Evolutionary conservation across 2,888 invertebrate genomes (phyloP), one percentile per base, ranked within the genome.

Genomic region (Dynastes maya): DNA sequence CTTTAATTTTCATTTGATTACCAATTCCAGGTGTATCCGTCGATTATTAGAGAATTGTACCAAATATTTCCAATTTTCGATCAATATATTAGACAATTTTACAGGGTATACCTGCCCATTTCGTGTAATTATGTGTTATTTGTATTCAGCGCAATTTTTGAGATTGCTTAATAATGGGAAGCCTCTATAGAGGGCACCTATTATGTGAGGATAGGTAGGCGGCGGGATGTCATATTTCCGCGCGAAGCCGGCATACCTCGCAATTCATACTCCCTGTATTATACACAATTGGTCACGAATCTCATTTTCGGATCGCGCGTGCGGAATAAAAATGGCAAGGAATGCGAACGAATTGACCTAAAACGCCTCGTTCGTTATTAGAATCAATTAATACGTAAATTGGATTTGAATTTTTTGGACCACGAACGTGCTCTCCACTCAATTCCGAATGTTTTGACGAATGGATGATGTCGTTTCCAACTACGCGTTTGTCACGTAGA

Each of bases 231-330:
- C 63, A 63, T 63, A 32, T 11, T 63, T 63, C 63, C 63, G n/a
- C 32, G 29, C 1, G 11, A 63, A 5, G n/a, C 16, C 22, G 2
- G 63, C 8, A 27, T 29, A 63, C 13, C 55, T 55, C n/a, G 55
- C 27, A 63, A 29, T 63, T 63, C 63, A 29, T 29, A 63, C 51
- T 27, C 16, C 68, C 32, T 51, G 29, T 68, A 68, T 51, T 68
- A 27, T 68, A 77, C 77, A 80, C 81, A 81, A 82, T 81, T 82
- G 81, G 82, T 81, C 82, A 82, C 82, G 82, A 82, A 82, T 79
- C 80, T 82, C 82, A 82, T 82, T 82, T 81, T 78, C 79, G 61
- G 80, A 80, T 80, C 79, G 81, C 82, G 80, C 80, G 79, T 79
- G 79, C 78, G 78, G 82, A 82, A 82, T 82, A 80, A 82, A 80